phyloP scores from a whole-genome alignment of 2,888 invertebrate species.

The Drosophila cognata region DNA sequence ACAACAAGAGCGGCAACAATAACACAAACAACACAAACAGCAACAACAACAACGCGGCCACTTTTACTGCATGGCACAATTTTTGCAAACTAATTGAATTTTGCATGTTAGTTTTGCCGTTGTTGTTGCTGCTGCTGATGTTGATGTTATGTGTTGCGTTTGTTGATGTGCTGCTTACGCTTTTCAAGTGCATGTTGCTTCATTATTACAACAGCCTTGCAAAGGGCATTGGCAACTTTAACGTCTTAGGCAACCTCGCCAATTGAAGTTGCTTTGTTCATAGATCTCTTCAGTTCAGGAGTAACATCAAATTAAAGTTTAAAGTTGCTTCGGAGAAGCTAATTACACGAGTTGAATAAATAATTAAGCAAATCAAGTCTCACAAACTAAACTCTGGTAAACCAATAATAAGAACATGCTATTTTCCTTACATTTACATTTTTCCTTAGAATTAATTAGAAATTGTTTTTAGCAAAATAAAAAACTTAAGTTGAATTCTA shows the following conservation, averaged over 20 bases:
- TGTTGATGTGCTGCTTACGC: constrained; percentile 13
- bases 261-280: not conserved
- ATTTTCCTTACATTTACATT: not conserved
- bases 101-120: constrained; percentile 44
- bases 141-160: constrained; percentile 28
- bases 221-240: constrained; percentile 6
- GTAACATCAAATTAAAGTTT: not conserved
- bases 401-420: not conserved
- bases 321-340: not conserved
- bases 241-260: constrained; percentile 5
- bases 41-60: constrained; percentile 35
- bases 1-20: constrained; percentile 36
- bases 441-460: not conserved
- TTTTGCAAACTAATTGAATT: constrained; percentile 60
- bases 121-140: constrained; percentile 25
- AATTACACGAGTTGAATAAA: not conserved
- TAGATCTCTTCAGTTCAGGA: not conserved
- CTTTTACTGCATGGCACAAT: constrained; percentile 66
- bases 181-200: constrained; percentile 16
- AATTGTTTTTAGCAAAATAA: not conserved
- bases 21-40: constrained; percentile 7
- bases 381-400: not conserved
- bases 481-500: not conserved
- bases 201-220: constrained; percentile 6
- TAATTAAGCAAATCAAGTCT: not conserved